These are phyloP conservation scores for Saccopteryx bilineata DNA, from an alignment of 2,113 vertebrate genomes.

Conservation along the genomic window DNA sequence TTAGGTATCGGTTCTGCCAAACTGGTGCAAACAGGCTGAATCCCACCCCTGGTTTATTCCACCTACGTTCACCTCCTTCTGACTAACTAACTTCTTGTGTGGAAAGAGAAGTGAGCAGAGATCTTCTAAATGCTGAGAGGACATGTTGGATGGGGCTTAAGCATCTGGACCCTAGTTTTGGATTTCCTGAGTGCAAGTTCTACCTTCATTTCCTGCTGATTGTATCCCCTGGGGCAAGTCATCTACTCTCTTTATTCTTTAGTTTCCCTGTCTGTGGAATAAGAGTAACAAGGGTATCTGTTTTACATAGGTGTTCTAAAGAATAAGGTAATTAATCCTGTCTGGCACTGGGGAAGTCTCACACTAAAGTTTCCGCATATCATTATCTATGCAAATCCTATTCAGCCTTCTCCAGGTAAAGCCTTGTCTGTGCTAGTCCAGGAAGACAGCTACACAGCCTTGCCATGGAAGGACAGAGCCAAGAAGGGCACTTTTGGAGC, in stretches of 20 bases:
- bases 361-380: not conserved
- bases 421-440: not conserved
- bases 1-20: too few species aligned
- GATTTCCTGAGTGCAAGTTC: not conserved
- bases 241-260: not conserved
- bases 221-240: not conserved
- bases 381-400: not conserved
- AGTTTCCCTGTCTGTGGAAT: not conserved
- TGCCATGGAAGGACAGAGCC: not conserved
- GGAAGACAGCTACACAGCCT: not conserved
- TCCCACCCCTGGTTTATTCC: not conserved
- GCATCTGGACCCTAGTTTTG: not conserved
- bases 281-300: not conserved
- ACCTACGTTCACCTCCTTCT: not conserved
- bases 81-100: not conserved
- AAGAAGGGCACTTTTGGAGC: too few species aligned
- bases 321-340: not conserved
- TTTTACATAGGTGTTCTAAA: not conserved
- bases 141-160: rapidly evolving
- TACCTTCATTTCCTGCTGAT: not conserved
- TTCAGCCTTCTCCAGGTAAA: not conserved
- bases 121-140: not conserved
- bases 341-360: not conserved
- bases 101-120: not conserved
- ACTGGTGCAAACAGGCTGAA: too few species aligned